Evolutionary conservation across 2,113 vertebrate genomes (phyloP), one percentile per base, ranked within the genome.

Genomic region (Loxodonta africana): DNA sequence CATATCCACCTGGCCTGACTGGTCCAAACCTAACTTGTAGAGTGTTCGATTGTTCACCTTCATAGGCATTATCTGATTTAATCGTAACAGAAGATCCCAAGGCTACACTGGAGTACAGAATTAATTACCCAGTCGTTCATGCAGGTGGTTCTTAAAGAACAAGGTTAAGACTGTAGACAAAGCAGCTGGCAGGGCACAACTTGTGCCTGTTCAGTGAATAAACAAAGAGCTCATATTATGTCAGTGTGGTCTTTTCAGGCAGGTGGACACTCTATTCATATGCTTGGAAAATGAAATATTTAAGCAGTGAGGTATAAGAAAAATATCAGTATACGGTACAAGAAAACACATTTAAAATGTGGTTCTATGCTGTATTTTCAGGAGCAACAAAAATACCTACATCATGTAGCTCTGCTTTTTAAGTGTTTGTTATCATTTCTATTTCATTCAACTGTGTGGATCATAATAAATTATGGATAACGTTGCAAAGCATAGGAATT

Each of bases 131-230:
- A 80, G 71, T 53, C 51, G 82, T 51, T 74, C 83, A 21, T 74
- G 85, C 94, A 95, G 90, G 96, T 97, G 87, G 73, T 69, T 95
- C 51, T 93, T 86, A 92, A n/a, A 76, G 57, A 96, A 48, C 69
- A 94, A 91, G 83, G 91, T 95, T 95, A 87, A 88, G 69, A 57
- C 51, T 53, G 26, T 78, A 76, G 88, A 95, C 91, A 92, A 71
- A 97, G 97, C 84, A 96, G 63, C 63, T 84, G 87, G 77, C 65
- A 88, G 90, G 57, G 95, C 57, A 84, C 63, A 84, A 84, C 37
- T 80, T 90, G 74, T 93, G 51, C 80, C 88, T 92, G 63, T 87
- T 97, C 71, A 63, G 21, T 67, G 65, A 92, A 67, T 85, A 96
- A 97, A 96, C 83, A 93, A 86, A 85, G 83, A 83, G 62, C 23